Evolutionary conservation across 2,797 vertebrate genomes (phyloP).

Genomic region (Phrynocephalus vlangalii): DNA sequence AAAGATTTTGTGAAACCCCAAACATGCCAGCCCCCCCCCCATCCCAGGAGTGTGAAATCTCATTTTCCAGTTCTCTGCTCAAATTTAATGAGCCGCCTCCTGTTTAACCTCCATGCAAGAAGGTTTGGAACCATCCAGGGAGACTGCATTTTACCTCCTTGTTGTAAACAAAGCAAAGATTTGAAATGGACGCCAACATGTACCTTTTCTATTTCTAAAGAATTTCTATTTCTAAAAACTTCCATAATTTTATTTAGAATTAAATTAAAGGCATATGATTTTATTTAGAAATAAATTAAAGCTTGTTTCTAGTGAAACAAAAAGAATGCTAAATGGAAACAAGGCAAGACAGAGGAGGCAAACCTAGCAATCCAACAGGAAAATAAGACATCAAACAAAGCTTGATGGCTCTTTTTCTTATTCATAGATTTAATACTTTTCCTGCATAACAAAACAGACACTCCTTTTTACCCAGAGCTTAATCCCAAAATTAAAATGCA

Average conservation of each 20-base stretch:
- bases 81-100: slow-evolving; percentile 79
- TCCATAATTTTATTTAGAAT: neutral
- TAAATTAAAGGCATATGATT: neutral
- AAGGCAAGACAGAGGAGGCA: slow-evolving; percentile 8
- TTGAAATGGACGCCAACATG: slow-evolving; percentile 56
- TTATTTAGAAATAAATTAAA: neutral
- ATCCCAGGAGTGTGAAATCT: slow-evolving; percentile 80
- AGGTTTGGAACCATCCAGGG: slow-evolving; percentile 68
- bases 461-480: neutral
- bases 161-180: slow-evolving; percentile 53
- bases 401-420: neutral
- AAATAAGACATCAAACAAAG: slow-evolving; percentile 16
- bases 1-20: slow-evolving; percentile 64
- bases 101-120: slow-evolving; percentile 76
- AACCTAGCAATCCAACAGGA: slow-evolving; percentile 5
- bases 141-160: slow-evolving; percentile 58
- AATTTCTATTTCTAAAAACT: neutral
- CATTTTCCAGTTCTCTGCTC: slow-evolving; percentile 82
- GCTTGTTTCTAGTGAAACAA: neutral
- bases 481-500: neutral
- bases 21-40: slow-evolving; percentile 61
- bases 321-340: neutral
- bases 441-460: neutral
- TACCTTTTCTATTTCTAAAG: slow-evolving; percentile 50
- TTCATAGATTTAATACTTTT: neutral